phyloP scores from a whole-genome alignment of 2,797 vertebrate species.

The Cheracebus regulus region DNA sequence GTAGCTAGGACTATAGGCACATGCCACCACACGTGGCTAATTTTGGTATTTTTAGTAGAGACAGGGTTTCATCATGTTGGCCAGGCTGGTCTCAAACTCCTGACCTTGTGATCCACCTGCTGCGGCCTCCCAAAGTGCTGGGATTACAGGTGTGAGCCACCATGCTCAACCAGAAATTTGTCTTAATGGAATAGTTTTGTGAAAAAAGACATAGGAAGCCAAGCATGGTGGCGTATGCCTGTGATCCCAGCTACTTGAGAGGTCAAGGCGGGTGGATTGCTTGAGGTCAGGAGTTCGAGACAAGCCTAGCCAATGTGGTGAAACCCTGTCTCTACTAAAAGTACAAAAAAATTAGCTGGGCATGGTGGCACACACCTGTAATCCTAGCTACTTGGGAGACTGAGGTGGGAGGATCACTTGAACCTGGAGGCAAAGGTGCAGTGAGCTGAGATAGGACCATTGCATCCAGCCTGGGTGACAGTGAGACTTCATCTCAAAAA shows the following conservation, averaged over 20 bases:
- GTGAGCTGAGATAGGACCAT: background rate
- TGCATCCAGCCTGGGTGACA: background rate
- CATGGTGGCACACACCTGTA: background rate
- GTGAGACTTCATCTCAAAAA: background rate
- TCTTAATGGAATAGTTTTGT: background rate
- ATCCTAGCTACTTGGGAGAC: background rate
- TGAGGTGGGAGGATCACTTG: background rate
- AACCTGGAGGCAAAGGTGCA: background rate
- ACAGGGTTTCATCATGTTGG: background rate
- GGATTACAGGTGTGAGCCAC: background rate
- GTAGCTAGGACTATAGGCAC: background rate
- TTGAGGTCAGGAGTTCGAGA: background rate
- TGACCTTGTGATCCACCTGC: background rate
- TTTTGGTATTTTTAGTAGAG: background rate
- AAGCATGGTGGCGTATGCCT: background rate
- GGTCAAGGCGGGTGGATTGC: background rate
- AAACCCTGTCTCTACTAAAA: background rate
- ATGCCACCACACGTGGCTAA: background rate
- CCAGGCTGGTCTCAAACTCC: background rate
- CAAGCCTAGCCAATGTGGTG: background rate
- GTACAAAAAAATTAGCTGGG: background rate
- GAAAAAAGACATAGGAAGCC: background rate
- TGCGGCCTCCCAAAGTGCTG: background rate
- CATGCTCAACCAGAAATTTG: background rate
- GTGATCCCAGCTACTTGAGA: background rate